Conservation (phyloP, 37 sponge, comb jelly and placozoan genomes). For the Petrosia ficiformis region DNA sequence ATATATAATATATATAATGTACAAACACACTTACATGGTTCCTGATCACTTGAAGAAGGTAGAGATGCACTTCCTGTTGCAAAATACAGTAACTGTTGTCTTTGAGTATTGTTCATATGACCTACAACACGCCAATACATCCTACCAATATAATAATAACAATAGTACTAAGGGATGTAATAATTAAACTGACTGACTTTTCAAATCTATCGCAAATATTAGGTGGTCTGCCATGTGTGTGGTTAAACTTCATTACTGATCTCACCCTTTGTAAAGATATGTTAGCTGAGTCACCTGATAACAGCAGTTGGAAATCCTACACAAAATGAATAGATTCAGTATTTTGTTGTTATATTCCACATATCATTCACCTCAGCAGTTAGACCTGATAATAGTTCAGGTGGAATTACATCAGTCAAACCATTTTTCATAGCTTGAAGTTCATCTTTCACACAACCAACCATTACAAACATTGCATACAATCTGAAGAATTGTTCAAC, state of each 20-base stretch:
- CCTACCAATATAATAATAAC: constrained; percentile 24
- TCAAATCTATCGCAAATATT: constrained; percentile 65
- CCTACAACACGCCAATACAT: constrained; percentile 95
- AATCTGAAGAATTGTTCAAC: constrained; percentile 25
- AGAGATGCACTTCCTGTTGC: constrained; percentile 85
- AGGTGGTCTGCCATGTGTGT: constrained; percentile 46
- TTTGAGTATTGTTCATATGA: constrained; percentile 85
- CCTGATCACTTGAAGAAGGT: constrained; percentile 32
- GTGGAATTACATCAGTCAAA: constrained; percentile 71
- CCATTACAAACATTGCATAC: constrained; percentile 84
- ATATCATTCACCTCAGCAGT: constrained; percentile 74
- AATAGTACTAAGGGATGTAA: background rate
- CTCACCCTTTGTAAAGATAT: constrained; percentile 71
- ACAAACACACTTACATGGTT: constrained; percentile 3
- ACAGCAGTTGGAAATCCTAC: constrained; percentile 88
- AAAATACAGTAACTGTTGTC: constrained; percentile 95
- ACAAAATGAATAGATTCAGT: background rate
- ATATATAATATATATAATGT: background rate
- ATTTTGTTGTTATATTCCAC: background rate
- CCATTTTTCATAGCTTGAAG: constrained; percentile 81
- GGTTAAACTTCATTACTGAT: constrained; percentile 72
- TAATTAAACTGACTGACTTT: constrained; percentile 27
- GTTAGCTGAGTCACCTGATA: constrained; percentile 85
- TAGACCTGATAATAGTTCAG: constrained; percentile 70
- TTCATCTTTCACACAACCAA: constrained; percentile 77